These are phyloP conservation scores for Drosophila meridiana DNA, from an alignment of 2,888 invertebrate species.

Conservation along the genomic window DNA sequence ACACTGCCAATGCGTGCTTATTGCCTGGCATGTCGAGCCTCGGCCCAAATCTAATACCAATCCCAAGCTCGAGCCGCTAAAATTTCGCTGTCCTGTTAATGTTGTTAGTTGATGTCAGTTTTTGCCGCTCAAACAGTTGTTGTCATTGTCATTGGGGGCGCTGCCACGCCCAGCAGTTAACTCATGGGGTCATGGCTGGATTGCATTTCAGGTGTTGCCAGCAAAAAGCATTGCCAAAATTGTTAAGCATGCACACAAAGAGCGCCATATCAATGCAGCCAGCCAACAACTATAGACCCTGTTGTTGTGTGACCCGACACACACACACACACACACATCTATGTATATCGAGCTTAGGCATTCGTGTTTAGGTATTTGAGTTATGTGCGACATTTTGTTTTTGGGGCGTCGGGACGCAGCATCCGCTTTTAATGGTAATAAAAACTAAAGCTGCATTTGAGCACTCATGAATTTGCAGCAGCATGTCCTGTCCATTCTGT, in stretches of 20 bases:
- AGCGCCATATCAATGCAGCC: constrained; percentile 33
- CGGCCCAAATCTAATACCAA: constrained; percentile 9
- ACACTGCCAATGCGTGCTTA: constrained; percentile 55
- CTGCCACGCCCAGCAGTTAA: constrained; percentile 39
- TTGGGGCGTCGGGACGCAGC: constrained; percentile 27
- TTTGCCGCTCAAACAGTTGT: constrained; percentile 67
- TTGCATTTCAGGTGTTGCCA: constrained; percentile 78
- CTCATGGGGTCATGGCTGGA: constrained; percentile 61
- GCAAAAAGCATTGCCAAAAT: constrained; percentile 80
- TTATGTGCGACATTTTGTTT: constrained; percentile 75
- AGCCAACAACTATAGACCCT: constrained; percentile 23
- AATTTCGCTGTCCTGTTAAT: constrained; percentile 78
- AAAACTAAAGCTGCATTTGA: constrained; percentile 78
- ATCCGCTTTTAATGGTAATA: constrained; percentile 76
- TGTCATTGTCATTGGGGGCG: constrained; percentile 34
- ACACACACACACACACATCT: neutral
- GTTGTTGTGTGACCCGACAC: neutral
- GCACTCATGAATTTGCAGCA: constrained; percentile 62
- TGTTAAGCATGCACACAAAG: constrained; percentile 57
- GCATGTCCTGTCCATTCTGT: constrained; percentile 8
- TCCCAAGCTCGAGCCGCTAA: constrained; percentile 40
- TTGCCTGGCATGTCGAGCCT: constrained; percentile 60
- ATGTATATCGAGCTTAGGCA: constrained; percentile 23
- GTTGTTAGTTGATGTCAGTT: constrained; percentile 83
- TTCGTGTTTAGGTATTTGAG: constrained; percentile 71